Evolutionary conservation across 1,140 invertebrate genomes (phyloP), one percentile per base, ranked within the genome.

Genomic region (Cardiocondyla obscurior): DNA sequence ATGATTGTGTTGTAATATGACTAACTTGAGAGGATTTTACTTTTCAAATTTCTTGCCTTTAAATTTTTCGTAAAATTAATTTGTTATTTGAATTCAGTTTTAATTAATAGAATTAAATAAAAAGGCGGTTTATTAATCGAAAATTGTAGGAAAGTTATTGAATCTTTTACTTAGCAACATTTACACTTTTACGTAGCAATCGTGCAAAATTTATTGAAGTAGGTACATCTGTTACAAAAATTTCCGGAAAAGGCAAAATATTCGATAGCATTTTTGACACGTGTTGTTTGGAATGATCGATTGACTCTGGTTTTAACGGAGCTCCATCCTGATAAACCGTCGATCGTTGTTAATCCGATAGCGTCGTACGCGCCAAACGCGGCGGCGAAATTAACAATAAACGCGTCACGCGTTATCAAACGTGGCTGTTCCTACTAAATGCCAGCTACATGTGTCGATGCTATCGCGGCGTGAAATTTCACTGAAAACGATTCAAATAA

Each of bases 381-480:
- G 22, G 33, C 33, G 12, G 62, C n/a, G 46, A 67, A 79, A 79
- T 79, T 79, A 79, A 79, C 74, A 79, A 79, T 67, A 69, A 79
- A 67, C 74, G 74, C 33, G 44, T 77, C 60, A 67, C 60, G 46
- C 62, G 60, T 76, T 79, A 69, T 79, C 62, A 69, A 67, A 69
- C 74, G 74, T 79, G 16, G 22, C 36, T 53, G 22, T 53, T 67
- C 19, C 58, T 77, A 28, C n/a, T 69, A 51, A 79, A 67, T 79
- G 62, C 46, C 62, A 67, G 62, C 46, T 79, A 67, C 74, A 69
- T 22, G 22, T 79, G 74, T 69, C 74, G 64, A 67, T 53, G 33
- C 16, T 69, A 79, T 79, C 62, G 22, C 10, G 3, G 49, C 55
- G 28, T 25, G 33, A 79, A 77, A 69, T 69, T 79, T 46, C 22